phyloP scores from a whole-genome alignment of 2,797 vertebrate species.

The Heteromormyrus szaboi region DNA sequence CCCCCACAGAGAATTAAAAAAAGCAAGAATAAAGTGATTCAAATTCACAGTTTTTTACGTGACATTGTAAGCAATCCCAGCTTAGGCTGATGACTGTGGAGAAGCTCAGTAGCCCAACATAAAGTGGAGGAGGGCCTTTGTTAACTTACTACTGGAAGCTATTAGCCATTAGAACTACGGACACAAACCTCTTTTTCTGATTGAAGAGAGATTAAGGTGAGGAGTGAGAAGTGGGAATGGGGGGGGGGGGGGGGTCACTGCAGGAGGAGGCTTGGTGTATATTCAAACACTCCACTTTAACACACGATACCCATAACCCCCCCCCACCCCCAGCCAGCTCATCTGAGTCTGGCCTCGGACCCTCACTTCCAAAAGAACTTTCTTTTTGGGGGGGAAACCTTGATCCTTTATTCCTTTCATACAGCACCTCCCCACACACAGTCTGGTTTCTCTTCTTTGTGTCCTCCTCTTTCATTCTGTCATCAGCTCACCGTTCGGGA shows the following conservation, averaged over 20 bases:
- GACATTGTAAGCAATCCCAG: neutral
- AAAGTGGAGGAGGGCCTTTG: slow-evolving; percentile 34
- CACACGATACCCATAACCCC: neutral
- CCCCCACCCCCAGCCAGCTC: neutral
- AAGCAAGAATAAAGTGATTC: neutral
- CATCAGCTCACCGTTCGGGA: slow-evolving; percentile 14
- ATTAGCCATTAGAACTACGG: slow-evolving; percentile 22
- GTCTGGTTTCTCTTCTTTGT: slow-evolving; percentile 22
- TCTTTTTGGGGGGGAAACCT: neutral
- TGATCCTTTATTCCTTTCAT: slow-evolving; percentile 11
- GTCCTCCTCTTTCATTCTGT: slow-evolving; percentile 28
- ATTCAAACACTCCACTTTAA: neutral
- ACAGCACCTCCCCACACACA: neutral
- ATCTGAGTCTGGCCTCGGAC: neutral
- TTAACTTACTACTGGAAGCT: slow-evolving; percentile 39
- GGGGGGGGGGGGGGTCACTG: neutral
- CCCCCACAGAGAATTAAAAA: neutral
- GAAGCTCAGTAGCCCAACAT: slow-evolving; percentile 19
- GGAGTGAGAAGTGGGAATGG: neutral
- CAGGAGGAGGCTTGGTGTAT: neutral
- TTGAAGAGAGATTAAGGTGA: slow-evolving; percentile 51
- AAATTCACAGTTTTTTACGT: neutral
- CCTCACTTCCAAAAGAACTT: neutral
- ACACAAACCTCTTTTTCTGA: slow-evolving; percentile 17
- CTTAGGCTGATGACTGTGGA: neutral